Evolutionary conservation across 2,888 invertebrate genomes (phyloP), one percentile per base, ranked within the genome.

Genomic region (Watsonalla binaria): DNA sequence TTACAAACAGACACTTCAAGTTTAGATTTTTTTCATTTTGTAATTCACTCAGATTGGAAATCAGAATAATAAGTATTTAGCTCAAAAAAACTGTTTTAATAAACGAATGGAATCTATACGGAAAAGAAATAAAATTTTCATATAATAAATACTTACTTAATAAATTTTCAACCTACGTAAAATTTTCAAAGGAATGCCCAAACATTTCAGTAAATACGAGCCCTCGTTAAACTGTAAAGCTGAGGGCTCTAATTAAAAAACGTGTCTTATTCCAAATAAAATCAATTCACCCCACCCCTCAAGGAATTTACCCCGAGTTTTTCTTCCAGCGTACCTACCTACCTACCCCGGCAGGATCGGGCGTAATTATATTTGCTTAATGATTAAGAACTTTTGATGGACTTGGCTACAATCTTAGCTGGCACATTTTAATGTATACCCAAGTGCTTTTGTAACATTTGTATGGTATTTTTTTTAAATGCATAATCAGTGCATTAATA

Each of bases 231-330:
- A 74, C 72, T 74, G 62, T 63, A 65, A 68, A 68, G 63, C 67
- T 53, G 52, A 53, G 54, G 66, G 66, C 63, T 67, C 68, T 86
- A 86, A 87, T 88, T 84, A 84, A 90, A 89, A 90, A 90, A 88
- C 90, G 90, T 90, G 90, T 86, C 82, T 76, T 78, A 78, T 82
- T 75, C 60, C 84, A 88, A 90, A 90, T 89, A 90, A 87, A 89
- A 88, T 89, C 89, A 90, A 90, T 90, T 80, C 76, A 66, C 67
- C 74, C 73, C 74, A 53, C 72, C 75, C 71, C 57, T 58, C 56
- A 57, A 51, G 66, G 70, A 70, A 66, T 77, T 72, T 72, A 70
- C 65, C 54, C 56, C 65, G 79, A 78, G 78, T 81, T 85, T 84
- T 84, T 83, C 82, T 79, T 74, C 58, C 69, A 74, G 73, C 68